Base-by-base conservation (phyloP, 53 echinoderm and acorn worm genomes). In the Luidia sarsii region DNA sequence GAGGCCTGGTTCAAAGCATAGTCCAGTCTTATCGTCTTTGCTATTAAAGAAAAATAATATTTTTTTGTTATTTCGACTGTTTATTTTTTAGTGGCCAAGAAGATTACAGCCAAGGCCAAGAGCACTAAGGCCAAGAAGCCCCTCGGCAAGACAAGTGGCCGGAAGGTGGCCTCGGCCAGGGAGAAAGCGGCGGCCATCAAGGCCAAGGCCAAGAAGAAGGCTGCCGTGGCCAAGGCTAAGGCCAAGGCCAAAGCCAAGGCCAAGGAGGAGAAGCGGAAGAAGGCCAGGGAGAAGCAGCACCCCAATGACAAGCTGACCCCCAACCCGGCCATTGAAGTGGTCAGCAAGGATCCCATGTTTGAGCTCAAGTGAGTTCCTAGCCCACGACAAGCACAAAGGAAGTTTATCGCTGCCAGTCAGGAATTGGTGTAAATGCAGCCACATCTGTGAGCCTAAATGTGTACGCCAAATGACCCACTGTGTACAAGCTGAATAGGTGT, bases 321-420 rank as follows among this genome's bases (percentile, higher is more conserved):
- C 30, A 94, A 91, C 59, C 41, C 77, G 20, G 80, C 84, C 65
- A 91, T 99, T 25, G 99, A 91, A 57, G 84, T 94, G 48, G 77
- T 99, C 43, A 56, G 16, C 61, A 94, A 91, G 68, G 99, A 99
- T 70, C 92, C 91, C 8, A 87, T 89, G 72, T 91, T 94, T 89
- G 94, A 89, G 82, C 62, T 89, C 87, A 91, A 87, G 99, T 99
- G 50, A 91, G 99, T 89, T 1, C 19, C 7, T 3, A 5, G 63
- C 33, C n/a, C n/a, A n/a, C n/a, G n/a, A n/a, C n/a, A n/a, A n/a
- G n/a, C n/a, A n/a, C n/a, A n/a, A n/a, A n/a, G n/a, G n/a, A n/a
- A n/a, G n/a, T n/a, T n/a, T n/a, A n/a, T n/a, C n/a, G n/a, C n/a
- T n/a, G n/a, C n/a, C n/a, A n/a, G n/a, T n/a, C n/a, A n/a, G n/a